Evolutionary conservation across 1,140 invertebrate genomes (phyloP).

Genomic region (Caenorhabditis inopinata): DNA sequence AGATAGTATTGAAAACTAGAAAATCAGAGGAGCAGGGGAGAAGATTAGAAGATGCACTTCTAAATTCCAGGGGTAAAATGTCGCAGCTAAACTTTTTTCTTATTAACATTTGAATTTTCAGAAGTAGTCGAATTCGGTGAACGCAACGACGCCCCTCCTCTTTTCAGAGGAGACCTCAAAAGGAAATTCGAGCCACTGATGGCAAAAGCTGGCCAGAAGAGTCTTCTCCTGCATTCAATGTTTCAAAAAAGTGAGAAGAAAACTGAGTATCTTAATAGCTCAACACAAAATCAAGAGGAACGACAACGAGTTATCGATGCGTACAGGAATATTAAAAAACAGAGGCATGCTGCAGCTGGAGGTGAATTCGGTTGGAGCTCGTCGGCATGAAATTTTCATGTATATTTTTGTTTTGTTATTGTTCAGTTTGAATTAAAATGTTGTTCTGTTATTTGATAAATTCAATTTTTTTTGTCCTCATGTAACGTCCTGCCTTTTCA

Average conservation of each 20-base stretch:
- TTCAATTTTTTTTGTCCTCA: too few relatives aligned
- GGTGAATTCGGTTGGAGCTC: neutral
- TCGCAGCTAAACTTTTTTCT: too few relatives aligned
- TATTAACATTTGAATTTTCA: too few relatives aligned
- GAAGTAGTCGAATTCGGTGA: constrained; percentile 39
- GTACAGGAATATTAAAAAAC: constrained; percentile 24
- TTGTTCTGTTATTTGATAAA: too few relatives aligned
- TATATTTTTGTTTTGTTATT: too few relatives aligned
- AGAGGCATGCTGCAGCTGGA: neutral
- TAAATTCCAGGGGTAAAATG: constrained; percentile 32
- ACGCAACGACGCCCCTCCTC: constrained; percentile 36
- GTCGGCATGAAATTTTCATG: too few relatives aligned
- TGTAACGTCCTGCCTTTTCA: too few relatives aligned
- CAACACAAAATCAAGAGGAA: constrained; percentile 9
- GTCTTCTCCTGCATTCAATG: constrained; percentile 32
- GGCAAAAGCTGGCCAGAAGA: constrained; percentile 25
- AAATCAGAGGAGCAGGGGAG: neutral
- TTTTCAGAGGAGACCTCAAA: constrained; percentile 14
- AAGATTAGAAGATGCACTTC: neutral
- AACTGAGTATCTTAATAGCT: neutral
- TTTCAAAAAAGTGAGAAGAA: neutral
- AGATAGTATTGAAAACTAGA: constrained; percentile 3
- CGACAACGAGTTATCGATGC: constrained; percentile 34
- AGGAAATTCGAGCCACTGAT: constrained; percentile 28
- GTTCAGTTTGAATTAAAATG: too few relatives aligned